These are phyloP conservation scores for Galerucella calmariensis DNA, from an alignment of 2,888 invertebrate species.

Conservation along the genomic window DNA sequence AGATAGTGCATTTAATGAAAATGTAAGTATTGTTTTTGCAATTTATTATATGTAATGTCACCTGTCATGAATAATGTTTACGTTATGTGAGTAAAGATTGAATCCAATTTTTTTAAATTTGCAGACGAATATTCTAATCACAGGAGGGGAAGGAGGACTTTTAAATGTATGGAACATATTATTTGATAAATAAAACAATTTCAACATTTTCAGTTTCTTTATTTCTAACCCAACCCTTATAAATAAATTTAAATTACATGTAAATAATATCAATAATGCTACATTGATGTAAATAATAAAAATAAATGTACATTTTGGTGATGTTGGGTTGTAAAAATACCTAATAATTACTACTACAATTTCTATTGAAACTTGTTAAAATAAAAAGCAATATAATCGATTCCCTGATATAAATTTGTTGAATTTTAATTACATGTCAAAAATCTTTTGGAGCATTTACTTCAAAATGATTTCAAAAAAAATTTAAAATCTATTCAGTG, in stretches of 20 bases:
- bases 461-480: neutral
- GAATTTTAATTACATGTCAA: too few species aligned
- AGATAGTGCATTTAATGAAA: constrained; percentile 73
- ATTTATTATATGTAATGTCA: too few species aligned
- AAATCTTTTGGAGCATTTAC: neutral
- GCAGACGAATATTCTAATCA: constrained; percentile 73
- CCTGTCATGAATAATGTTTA: too few species aligned
- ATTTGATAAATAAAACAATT: constrained; percentile 34
- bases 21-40: constrained; percentile 66
- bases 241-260: constrained; percentile 27
- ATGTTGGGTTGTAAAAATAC: neutral
- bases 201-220: constrained; percentile 29
- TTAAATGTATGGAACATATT: constrained; percentile 73
- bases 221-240: constrained; percentile 37
- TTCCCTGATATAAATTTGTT: too few species aligned
- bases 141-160: constrained; percentile 79
- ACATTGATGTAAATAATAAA: constrained; percentile 36
- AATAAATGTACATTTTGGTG: constrained; percentile 32
- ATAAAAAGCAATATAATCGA: too few species aligned
- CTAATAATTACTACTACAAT: too few species aligned
- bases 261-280: constrained; percentile 33
- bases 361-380: too few species aligned
- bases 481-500: neutral
- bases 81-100: too few species aligned
- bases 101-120: constrained; percentile 47